Percentiles rank a stretch among this genome's conserved stretches.
Conservation (phyloP, 1,140 invertebrate species). For the Drosophila quadrilineata region DNA sequence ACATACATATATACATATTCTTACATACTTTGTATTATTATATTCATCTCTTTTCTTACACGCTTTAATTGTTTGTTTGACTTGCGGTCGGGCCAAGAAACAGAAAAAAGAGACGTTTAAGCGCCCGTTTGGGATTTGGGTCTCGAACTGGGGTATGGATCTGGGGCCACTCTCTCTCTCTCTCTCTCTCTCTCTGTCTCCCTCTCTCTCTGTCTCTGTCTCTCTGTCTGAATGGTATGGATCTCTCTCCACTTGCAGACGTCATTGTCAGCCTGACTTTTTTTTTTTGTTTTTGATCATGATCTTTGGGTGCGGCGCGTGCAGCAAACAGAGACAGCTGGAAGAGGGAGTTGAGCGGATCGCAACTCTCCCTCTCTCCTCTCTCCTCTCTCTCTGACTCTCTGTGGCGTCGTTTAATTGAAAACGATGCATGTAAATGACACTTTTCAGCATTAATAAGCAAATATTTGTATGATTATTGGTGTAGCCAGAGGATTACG, state of each 20-base stretch:
- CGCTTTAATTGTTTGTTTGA: constrained; percentile 79
- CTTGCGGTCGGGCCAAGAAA: constrained; percentile 63
- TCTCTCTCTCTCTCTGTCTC: background rate
- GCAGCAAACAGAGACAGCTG: no score
- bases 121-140: constrained; percentile 30
- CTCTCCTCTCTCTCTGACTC: no score
- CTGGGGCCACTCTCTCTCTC: background rate
- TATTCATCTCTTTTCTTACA: constrained; percentile 43
- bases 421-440: constrained; percentile 81
- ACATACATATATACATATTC: constrained; percentile 45
- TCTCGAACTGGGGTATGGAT: background rate
- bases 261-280: constrained; percentile 38
- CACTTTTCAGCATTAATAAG: constrained; percentile 81
- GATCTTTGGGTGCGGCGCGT: background rate
- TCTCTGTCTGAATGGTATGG: no score
- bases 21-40: constrained; percentile 49
- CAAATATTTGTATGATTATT: constrained; percentile 80
- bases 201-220: background rate
- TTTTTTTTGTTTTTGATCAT: no score
- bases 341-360: no score
- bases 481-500: constrained; percentile 68
- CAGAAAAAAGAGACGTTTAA: constrained; percentile 42
- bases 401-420: constrained; percentile 77
- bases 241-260: constrained; percentile 41
- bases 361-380: no score